Evolutionary conservation across 1,140 invertebrate species (phyloP).

Genomic region (Euborellia annulipes): DNA sequence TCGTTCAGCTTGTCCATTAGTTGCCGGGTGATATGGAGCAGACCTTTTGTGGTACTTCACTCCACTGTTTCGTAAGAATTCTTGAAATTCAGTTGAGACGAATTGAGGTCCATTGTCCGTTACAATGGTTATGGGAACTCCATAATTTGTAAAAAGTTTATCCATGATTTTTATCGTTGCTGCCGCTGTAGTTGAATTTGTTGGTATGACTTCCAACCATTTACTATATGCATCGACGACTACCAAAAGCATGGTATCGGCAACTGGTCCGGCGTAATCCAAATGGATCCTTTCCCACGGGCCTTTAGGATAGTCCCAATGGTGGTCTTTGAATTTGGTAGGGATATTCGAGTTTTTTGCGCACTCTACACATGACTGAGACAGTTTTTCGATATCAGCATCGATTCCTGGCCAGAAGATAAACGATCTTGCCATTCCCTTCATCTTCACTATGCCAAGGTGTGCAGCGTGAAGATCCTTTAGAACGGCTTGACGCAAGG

Average conservation of each 20-base stretch:
- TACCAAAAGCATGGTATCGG: neutral
- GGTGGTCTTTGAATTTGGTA: neutral
- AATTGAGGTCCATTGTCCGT: constrained; percentile 1
- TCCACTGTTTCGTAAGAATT: neutral
- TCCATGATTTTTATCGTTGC: constrained; percentile 1
- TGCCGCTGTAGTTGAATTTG: neutral
- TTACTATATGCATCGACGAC: neutral
- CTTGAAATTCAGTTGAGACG: neutral
- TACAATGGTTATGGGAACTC: neutral
- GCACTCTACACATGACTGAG: neutral
- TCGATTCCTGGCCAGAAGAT: constrained; percentile 12
- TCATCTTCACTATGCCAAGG: neutral
- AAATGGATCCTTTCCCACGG: constrained; percentile 31
- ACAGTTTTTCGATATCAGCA: neutral
- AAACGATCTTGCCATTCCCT: constrained; percentile 14
- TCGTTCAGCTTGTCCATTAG: constrained; percentile 7
- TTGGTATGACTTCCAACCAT: neutral
- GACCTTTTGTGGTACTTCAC: no score
- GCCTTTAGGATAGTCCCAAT: constrained; percentile 23
- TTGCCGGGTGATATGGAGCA: constrained; percentile 1
- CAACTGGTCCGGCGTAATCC: constrained; percentile 29
- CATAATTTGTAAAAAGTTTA: neutral
- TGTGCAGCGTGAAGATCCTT: neutral
- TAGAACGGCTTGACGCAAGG: neutral
- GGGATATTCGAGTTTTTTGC: no score